These are phyloP conservation scores for Atta cephalotes DNA, from an alignment of 1,140 invertebrate genomes.

Conservation along the genomic window DNA sequence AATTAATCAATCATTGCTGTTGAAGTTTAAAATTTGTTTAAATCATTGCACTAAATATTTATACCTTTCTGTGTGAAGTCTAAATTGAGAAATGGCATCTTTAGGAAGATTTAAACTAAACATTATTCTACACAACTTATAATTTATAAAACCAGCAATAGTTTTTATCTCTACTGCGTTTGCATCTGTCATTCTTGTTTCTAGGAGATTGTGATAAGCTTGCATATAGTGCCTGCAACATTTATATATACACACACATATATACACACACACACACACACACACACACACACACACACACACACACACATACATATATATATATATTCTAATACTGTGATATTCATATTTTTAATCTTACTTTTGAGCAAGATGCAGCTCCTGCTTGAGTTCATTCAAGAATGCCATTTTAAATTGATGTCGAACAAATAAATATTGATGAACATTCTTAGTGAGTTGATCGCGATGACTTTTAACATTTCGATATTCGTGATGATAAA, in stretches of 20 bases:
- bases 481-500: slow-evolving; percentile 96
- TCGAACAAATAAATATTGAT: slow-evolving; percentile 96
- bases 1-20: slow-evolving; percentile 62
- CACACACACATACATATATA: neutral
- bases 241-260: neutral
- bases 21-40: neutral
- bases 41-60: neutral
- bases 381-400: slow-evolving; percentile 97
- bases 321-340: neutral
- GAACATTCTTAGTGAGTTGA: slow-evolving; percentile 96
- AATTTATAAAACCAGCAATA: slow-evolving; percentile 97
- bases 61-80: too few species aligned
- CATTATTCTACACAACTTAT: slow-evolving; percentile 96
- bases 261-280: too few species aligned
- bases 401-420: slow-evolving; percentile 99
- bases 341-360: slow-evolving; percentile 83
- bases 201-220: slow-evolving; percentile 95
- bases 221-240: slow-evolving; percentile 94
- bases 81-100: too few species aligned
- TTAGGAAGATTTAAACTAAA: slow-evolving; percentile 94
- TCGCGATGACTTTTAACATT: slow-evolving; percentile 95
- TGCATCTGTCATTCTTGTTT: slow-evolving; percentile 94
- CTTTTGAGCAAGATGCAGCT: slow-evolving; percentile 95
- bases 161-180: slow-evolving; percentile 97
- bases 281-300: too few species aligned